Conservation (phyloP, 2,888 invertebrate genomes). For the Patella caerulea region DNA sequence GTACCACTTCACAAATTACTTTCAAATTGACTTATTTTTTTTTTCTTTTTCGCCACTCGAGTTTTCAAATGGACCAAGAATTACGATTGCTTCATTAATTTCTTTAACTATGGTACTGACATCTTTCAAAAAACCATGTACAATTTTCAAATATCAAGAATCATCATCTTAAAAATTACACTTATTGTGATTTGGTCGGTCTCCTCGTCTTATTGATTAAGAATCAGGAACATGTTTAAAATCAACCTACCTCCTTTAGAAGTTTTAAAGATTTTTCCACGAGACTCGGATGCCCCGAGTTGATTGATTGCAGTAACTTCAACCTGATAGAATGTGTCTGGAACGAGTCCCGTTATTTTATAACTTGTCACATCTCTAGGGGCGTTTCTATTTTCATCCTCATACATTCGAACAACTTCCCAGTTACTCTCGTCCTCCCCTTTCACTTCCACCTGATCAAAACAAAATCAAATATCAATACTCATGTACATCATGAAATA, state of each 20-base stretch:
- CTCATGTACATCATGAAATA: neutral
- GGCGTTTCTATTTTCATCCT: neutral
- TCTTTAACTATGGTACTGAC: too few species aligned
- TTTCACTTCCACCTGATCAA: slow-evolving; percentile 22
- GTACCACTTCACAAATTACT: too few species aligned
- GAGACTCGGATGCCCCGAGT: slow-evolving; percentile 25
- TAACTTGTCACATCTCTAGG: slow-evolving; percentile 11
- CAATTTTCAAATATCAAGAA: too few species aligned
- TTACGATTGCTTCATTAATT: too few species aligned
- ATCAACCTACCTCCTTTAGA: slow-evolving; percentile 17
- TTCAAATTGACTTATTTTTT: too few species aligned
- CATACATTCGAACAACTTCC: neutral
- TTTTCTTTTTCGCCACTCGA: too few species aligned
- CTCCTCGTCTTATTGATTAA: too few species aligned
- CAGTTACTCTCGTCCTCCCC: slow-evolving; percentile 6
- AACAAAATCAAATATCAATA: neutral
- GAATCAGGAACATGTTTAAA: too few species aligned
- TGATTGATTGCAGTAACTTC: slow-evolving; percentile 31
- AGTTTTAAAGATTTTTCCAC: slow-evolving; percentile 32
- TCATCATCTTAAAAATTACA: too few species aligned
- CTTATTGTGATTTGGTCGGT: too few species aligned
- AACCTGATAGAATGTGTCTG: slow-evolving; percentile 28
- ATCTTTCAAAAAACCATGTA: too few species aligned
- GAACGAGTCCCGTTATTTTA: slow-evolving; percentile 14
- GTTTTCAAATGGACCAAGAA: too few species aligned